Evolutionary conservation across 2,888 invertebrate genomes (phyloP), one percentile per base, ranked within the genome.

Genomic region (Apantesis nais): DNA sequence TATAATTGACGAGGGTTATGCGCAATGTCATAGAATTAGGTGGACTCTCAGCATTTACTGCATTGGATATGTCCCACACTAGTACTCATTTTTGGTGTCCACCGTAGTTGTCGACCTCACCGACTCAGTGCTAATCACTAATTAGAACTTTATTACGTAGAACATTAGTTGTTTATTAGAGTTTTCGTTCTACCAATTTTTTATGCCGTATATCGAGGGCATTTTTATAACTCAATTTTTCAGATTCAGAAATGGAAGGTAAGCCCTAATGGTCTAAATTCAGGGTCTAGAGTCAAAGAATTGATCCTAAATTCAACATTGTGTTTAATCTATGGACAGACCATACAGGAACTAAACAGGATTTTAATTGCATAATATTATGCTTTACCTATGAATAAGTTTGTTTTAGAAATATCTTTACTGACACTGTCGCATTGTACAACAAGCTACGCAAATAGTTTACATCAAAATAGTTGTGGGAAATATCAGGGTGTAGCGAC

Each of bases 391-490:
- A 60, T 31, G 29, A 34, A n/a, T 37, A 55, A 29, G n/a, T 31
- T 31, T 31, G 31, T 44, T 25, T 62, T 12, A 52, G 52, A 29
- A 39, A 19, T 22, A 61, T 31, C 48, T 31, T 34, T 62, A 22
- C 16, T 34, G 2, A 34, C 11, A 37, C 52, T 25, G 34, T 52
- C n/a, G 16, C 34, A 25, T 52, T 55, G 37, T 55, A 55, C 55
- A 55, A 55, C 66, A 44, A n/a, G 48, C 31, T 67, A 48, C 16
- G 37, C 8, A 58, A 29, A 63, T 63, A 44, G 44, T 39, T 66
- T 16, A 67, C n/a, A 48, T 62, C n/a, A 34, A 25, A 44, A 34
- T 61, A n/a, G 44, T 31, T 58, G 25, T 9, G 60, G 44, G 19
- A 37, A 62, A n/a, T 25, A 48, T 9, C 22, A 41, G 29, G 25